phyloP scores from a whole-genome alignment of 2,113 vertebrate species.

The Monopterus albus region DNA sequence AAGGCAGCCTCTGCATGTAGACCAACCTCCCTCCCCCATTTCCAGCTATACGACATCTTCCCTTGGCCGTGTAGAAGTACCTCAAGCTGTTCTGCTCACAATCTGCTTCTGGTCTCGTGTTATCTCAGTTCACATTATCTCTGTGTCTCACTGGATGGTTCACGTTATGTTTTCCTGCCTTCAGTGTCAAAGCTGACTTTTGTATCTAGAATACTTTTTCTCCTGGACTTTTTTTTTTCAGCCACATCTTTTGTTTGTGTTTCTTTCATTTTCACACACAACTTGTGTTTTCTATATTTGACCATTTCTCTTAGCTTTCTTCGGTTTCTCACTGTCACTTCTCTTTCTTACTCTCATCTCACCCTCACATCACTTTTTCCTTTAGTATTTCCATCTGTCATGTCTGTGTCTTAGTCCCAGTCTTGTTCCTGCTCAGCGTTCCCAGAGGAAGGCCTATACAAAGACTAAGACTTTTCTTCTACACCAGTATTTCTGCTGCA shows the following conservation, averaged over 20 bases:
- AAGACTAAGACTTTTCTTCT: conserved; percentile 52
- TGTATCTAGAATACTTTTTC: not conserved
- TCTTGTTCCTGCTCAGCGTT: conserved; percentile 53
- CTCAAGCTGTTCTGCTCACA: conserved; percentile 74
- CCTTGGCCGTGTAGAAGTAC: conserved; percentile 64
- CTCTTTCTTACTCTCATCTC: conserved; percentile 40
- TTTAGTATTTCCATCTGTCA: conserved; percentile 66
- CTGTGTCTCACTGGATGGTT: conserved; percentile 34
- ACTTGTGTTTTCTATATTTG: conserved; percentile 31
- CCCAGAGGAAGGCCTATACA: conserved; percentile 56
- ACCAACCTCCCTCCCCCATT: conserved; percentile 44
- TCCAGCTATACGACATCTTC: conserved; percentile 64
- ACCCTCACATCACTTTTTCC: conserved; percentile 30
- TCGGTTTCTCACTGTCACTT: conserved; percentile 32
- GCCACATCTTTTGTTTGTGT: conserved; percentile 5
- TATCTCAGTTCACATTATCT: conserved; percentile 50
- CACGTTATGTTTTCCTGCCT: conserved; percentile 18
- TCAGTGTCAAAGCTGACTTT: conserved; percentile 20
- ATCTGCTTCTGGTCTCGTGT: conserved; percentile 67
- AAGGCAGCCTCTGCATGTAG: conserved; percentile 55
- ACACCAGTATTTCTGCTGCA: conserved; percentile 53
- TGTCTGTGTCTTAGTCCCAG: conserved; percentile 54
- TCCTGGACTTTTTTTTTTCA: not conserved
- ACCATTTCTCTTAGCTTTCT: conserved; percentile 25
- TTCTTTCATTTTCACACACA: conserved; percentile 4